phyloP scores from a whole-genome alignment of 2,888 invertebrate species.

The Thumatha senex region DNA sequence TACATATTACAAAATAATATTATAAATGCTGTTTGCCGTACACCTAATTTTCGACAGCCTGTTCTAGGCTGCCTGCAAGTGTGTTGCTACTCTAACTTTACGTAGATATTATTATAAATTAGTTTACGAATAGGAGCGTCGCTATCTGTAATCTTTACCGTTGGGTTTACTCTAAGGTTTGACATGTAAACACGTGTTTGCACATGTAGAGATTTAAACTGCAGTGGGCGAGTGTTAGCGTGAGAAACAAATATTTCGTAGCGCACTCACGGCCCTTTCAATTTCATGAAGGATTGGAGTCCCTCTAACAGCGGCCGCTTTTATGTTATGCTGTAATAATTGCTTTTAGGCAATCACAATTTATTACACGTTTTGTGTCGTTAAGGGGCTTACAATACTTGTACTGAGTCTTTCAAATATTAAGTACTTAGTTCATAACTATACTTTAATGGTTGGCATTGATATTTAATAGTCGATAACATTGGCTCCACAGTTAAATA shows the following conservation, averaged over 20 bases:
- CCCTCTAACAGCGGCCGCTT: conserved; percentile 40
- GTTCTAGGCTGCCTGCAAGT: too few species aligned
- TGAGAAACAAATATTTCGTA: conserved; percentile 75
- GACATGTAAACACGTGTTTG: conserved; percentile 37
- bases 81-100: too few species aligned
- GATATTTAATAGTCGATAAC: conserved; percentile 19
- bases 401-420: conserved; percentile 27
- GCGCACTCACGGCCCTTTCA: conserved; percentile 59
- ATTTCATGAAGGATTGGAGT: conserved; percentile 48
- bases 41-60: too few species aligned
- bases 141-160: conserved; percentile 30
- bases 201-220: conserved; percentile 38
- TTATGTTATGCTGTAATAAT: conserved; percentile 61
- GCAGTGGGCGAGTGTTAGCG: conserved; percentile 77
- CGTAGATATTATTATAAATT: too few species aligned
- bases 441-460: conserved; percentile 21
- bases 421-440: conserved; percentile 20
- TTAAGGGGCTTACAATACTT: conserved; percentile 28
- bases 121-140: conserved; percentile 6
- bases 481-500: conserved; percentile 11
- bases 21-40: too few species aligned
- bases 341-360: conserved; percentile 54
- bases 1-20: too few species aligned
- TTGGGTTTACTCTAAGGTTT: too few species aligned
- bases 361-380: conserved; percentile 48